phyloP scores from a whole-genome alignment of 2,888 invertebrate genomes.

The Phaedon cochleariae region DNA sequence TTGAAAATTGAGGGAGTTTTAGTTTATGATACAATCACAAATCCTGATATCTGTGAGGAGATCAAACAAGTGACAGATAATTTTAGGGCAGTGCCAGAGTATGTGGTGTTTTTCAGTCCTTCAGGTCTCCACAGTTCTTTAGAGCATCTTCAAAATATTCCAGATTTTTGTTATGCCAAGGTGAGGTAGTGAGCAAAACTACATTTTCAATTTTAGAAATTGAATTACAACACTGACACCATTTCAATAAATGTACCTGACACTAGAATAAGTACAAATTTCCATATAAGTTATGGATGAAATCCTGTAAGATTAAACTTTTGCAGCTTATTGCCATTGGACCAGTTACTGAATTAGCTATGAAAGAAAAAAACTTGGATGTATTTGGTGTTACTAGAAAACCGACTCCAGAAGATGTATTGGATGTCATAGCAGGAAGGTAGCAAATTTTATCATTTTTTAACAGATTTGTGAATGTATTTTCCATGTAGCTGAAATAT shows the following conservation, averaged over 20 bases:
- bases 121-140: slow-evolving; percentile 65
- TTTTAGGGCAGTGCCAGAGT: slow-evolving; percentile 61
- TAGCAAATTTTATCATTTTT: neutral
- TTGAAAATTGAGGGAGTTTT: slow-evolving; percentile 62
- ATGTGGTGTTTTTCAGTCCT: slow-evolving; percentile 68
- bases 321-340: slow-evolving; percentile 67
- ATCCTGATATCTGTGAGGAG: slow-evolving; percentile 62
- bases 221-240: too few relatives aligned
- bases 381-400: slow-evolving; percentile 64
- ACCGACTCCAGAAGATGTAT: slow-evolving; percentile 65
- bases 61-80: slow-evolving; percentile 57
- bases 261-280: too few relatives aligned
- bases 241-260: too few relatives aligned
- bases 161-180: slow-evolving; percentile 46
- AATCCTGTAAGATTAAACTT: neutral
- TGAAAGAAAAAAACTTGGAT: slow-evolving; percentile 60
- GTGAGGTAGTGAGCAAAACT: slow-evolving; percentile 33
- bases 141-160: slow-evolving; percentile 58
- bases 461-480: neutral
- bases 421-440: slow-evolving; percentile 56
- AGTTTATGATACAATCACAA: slow-evolving; percentile 66
- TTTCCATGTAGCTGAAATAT: neutral
- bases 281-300: too few relatives aligned
- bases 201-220: neutral
- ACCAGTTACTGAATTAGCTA: slow-evolving; percentile 66